Base-by-base conservation (phyloP, 2,888 invertebrate species). In the Nomada goodeniana region DNA sequence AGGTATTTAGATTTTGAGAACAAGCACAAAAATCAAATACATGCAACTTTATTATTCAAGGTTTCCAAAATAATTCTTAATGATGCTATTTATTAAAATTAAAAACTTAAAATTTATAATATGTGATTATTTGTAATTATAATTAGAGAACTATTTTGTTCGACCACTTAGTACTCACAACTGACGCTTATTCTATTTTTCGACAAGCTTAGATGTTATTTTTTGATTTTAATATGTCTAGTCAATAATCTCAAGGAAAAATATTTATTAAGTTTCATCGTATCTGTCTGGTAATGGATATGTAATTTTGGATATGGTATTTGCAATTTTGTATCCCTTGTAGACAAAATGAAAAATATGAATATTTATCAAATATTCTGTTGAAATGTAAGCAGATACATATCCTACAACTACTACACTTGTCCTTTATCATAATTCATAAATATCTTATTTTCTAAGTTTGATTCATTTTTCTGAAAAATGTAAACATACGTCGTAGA, bases 1-100 rank as follows among this genome's bases (percentile, higher is more conserved):
- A n/a, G 55, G 55, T n/a, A 78, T 61, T 83, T 59, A 57, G 59
- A 75, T 63, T 73, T 73, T 65, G 57, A 44, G 75, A 78, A 64
- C n/a, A 52, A 59, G 4, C 50, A 52, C 10, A 53, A 44, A 60
- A 63, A 69, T 83, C 42, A 55, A 55, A 75, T 65, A 78, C 13
- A 61, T 23, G 44, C 77, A 82, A 70, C 42, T 68, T 60, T 77
- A 81, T 69, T 26, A 61, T 79, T 65, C 60, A 36, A 71, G 23
- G 20, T 64, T 76, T 57, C 57, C 42, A 55, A 64, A 63, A n/a
- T 71, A 18, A 44, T 65, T 65, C 53, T 64, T 50, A 20, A 60
- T 50, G 57, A 68, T 70, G 63, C 42, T 57, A 82, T 59, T 68
- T 26, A 18, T 61, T 67, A 20, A 13, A 52, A 11, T 63, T 61